phyloP scores from a whole-genome alignment of 2,888 invertebrate species.

The Sinopyrophorus schimmeli region DNA sequence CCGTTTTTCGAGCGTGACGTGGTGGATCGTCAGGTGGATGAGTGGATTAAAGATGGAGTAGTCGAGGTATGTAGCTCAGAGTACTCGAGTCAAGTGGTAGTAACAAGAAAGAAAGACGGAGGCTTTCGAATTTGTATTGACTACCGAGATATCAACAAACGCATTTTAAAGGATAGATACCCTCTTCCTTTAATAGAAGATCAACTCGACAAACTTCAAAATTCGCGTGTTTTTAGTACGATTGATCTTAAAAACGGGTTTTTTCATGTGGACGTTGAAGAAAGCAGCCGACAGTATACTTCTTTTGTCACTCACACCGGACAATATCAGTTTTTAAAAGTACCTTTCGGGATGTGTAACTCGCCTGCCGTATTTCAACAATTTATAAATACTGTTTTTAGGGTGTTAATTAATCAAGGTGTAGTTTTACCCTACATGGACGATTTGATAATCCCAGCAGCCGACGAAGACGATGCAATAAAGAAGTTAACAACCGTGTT shows the following conservation, averaged over 20 bases:
- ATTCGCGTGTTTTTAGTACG: conserved; percentile 39
- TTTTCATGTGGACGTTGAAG: conserved; percentile 46
- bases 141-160: conserved; percentile 47
- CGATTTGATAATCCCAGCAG: conserved; percentile 32
- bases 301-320: conserved; percentile 49
- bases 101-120: conserved; percentile 41
- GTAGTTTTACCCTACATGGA: conserved; percentile 26
- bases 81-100: conserved; percentile 44
- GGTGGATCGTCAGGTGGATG: conserved; percentile 40
- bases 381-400: conserved; percentile 42
- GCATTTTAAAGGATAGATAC: conserved; percentile 40
- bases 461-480: conserved; percentile 35
- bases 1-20: conserved; percentile 34
- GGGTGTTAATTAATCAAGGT: conserved; percentile 33
- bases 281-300: conserved; percentile 43
- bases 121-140: conserved; percentile 46
- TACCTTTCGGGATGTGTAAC: conserved; percentile 51
- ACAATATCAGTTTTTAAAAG: conserved; percentile 49
- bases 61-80: conserved; percentile 44
- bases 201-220: conserved; percentile 43
- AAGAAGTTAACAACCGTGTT: conserved; percentile 39
- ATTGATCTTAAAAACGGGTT: conserved; percentile 47
- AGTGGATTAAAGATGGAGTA: conserved; percentile 44
- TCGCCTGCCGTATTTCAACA: conserved; percentile 47
- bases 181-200: conserved; percentile 50